Base-by-base conservation (phyloP, 1,140 invertebrate genomes). In the Bombus pascuorum region DNA sequence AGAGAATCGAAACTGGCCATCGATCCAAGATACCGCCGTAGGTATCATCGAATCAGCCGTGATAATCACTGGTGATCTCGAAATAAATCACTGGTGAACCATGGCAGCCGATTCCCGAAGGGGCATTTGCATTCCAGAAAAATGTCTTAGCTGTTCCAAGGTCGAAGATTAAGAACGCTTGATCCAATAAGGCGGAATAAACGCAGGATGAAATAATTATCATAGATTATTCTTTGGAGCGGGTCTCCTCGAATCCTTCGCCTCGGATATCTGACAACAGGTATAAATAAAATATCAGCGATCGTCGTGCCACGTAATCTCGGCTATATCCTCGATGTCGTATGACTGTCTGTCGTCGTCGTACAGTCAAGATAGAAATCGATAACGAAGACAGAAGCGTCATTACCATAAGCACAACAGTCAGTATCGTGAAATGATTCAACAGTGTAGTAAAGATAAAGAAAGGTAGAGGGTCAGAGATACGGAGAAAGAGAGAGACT, bases 241-340 rank as follows among this genome's bases (percentile, higher is more conserved):
- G 13, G 12, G 25, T 66, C 12, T 34, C 18, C 47, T 9, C 13
- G 47, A 53, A 84, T 80, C 76, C 53, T 79, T 84, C 39, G 47
- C 1, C 25, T 34, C 44, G 47, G 28, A 22, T 79, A 79, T 59
- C 47, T 44, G 53, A 18, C 39, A 32, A 25, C 47, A 5, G 15
- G 68, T 80, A 85, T 85, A 85, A 85, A 85, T 80, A 85, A 85
- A 85, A 85, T 85, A 85, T 85, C 53, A 80, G 57, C 42, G 66
- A 72, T 57, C 65, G n/a, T 39, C 9, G 70, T 71, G 22, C 12
- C 32, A 44, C 75, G 82, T 37, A 42, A 78, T 78, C 68, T 37
- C 25, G n/a, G 12, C 47, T 25, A 62, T 71, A 79, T 79, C 82
- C 83, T 71, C n/a, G 44, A n/a, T 9, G 72, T 22, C 32, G 81